Base-by-base conservation (phyloP, 1,140 invertebrate genomes). In the Whitmania pigra region DNA sequence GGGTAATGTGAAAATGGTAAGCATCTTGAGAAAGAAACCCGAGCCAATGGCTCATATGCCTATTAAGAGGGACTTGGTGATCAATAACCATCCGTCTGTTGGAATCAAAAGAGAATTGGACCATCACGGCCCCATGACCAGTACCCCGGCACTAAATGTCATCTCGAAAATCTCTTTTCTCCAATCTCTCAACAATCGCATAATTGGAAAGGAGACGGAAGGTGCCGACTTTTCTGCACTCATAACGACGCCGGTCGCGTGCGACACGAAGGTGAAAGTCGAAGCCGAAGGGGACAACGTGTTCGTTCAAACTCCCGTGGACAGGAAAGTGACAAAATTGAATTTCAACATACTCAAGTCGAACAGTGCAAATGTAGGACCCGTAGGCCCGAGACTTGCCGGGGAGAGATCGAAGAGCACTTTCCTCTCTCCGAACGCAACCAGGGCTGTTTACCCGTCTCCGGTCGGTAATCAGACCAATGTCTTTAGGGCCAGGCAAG, bases 141-240 rank as follows among this genome's bases (percentile, higher is more conserved):
- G 29, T 20, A 25, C 29, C 11, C 22, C 57, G 2, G 22, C 22
- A 31, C 57, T 63, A 20, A 63, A n/a, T n/a, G 22, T 63, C 15
- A 25, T 31, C 2, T 63, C 57, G 3, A 63, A 63, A 20, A 63
- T 63, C 2, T 63, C 57, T 13, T 63, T 63, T n/a, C 29, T 63
- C 7, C 57, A 63, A 31, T 63, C 57, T 6, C 29, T 63, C 11
- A 63, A 63, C 57, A 63, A 63, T 25, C 57, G 57, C 22, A 63
- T 63, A 25, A 63, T 31, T 20, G 57, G 57, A 13, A 63, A 63
- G 20, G 57, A 63, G 22, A 63, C 57, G 3, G 57, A 63, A 11
- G 57, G 57, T 63, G 57, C 57, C 57, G 29, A 63, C 18, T 20
- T 63, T 63, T 63, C 57, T 63, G 57, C 57, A 13, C 22, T 63